A percentile compares a stretch with the other conserved stretches of the same genome.
phyloP scores from a whole-genome alignment of 2,113 vertebrate genomes.

The Cichladusa arquata region DNA sequence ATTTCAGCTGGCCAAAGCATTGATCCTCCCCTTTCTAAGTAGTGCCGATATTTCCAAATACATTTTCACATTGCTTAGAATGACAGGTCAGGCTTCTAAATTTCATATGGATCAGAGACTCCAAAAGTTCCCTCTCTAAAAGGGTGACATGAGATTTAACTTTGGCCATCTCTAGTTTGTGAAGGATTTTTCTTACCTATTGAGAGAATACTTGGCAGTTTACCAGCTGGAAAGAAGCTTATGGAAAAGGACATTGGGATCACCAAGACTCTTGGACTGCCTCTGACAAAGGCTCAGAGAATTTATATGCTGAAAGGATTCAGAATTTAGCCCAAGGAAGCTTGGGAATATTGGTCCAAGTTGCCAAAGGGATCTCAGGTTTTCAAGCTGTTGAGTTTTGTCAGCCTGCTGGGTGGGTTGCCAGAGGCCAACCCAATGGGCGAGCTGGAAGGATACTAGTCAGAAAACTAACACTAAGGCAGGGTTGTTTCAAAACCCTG shows the following conservation, averaged over 20 bases:
- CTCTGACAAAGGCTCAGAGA: not conserved
- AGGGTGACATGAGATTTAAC: not conserved
- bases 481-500: not conserved
- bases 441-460: not conserved
- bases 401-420: not conserved
- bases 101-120: not conserved
- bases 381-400: not conserved
- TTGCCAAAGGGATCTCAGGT: not conserved
- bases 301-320: not conserved
- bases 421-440: not conserved
- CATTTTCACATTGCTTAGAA: not conserved
- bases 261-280: not conserved
- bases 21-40: not conserved
- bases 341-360: not conserved
- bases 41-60: not conserved
- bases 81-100: not conserved
- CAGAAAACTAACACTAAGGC: not conserved
- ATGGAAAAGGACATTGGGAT: not conserved
- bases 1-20: not conserved
- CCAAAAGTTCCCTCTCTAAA: not conserved
- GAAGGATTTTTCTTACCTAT: not conserved
- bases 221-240: not conserved
- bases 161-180: not conserved
- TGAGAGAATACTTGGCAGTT: not conserved
- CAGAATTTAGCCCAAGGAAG: not conserved